These are phyloP conservation scores for Hybos culiciformis DNA, from an alignment of 2,888 invertebrate species.

Conservation along the genomic window DNA sequence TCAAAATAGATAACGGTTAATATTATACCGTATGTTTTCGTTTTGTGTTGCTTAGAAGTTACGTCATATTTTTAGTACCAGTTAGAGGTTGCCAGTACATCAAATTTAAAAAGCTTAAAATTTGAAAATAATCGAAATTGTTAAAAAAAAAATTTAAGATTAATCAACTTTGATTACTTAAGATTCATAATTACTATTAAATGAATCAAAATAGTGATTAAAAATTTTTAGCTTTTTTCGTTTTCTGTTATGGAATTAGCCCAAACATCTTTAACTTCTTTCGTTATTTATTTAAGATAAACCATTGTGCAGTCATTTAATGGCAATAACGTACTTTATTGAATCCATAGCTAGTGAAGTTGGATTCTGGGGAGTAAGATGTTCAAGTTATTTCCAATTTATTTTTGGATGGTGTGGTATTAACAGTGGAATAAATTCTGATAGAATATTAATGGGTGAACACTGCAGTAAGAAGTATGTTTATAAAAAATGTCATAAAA, in stretches of 20 bases:
- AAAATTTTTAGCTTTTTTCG: neutral
- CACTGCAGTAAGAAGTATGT: conserved; percentile 18
- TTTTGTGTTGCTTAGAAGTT: no score
- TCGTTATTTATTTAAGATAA: conserved; percentile 15
- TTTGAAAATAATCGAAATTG: no score
- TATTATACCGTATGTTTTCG: no score
- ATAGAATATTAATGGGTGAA: conserved; percentile 20
- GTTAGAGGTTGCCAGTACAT: no score
- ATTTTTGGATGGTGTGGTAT: conserved; percentile 20
- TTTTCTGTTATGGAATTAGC: neutral
- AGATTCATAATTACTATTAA: no score
- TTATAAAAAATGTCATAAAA: neutral
- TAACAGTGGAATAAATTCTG: conserved; percentile 13
- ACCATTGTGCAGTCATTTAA: conserved; percentile 21
- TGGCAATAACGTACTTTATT: conserved; percentile 20
- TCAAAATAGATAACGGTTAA: no score
- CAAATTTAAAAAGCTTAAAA: no score
- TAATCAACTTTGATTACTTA: no score
- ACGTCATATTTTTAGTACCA: no score
- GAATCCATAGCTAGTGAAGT: conserved; percentile 17
- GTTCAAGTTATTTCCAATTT: conserved; percentile 21
- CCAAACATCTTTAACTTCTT: neutral
- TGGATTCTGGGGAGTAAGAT: conserved; percentile 20
- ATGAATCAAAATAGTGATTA: neutral
- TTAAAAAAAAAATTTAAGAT: no score